Evolutionary conservation across 2,113 vertebrate species (phyloP).

Genomic region (Eolophus roseicapilla): DNA sequence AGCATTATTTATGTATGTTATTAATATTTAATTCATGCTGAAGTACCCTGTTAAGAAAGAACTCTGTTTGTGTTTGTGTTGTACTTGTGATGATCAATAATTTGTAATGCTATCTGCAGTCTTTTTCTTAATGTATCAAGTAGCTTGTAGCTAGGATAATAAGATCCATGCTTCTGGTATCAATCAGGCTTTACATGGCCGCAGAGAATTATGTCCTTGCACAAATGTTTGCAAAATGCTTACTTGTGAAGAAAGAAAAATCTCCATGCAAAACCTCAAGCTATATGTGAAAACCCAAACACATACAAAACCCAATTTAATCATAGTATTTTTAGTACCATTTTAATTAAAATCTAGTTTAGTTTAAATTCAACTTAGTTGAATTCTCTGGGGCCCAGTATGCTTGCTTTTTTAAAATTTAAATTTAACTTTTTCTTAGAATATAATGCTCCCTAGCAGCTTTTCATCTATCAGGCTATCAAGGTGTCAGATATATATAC

Average conservation of each 20-base stretch:
- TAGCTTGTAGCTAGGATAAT: neutral
- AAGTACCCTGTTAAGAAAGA: neutral
- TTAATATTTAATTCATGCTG: neutral
- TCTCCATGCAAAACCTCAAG: neutral
- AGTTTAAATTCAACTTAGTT: neutral
- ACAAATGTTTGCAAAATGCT: neutral
- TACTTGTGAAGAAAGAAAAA: neutral
- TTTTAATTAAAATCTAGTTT: neutral
- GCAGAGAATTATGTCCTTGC: neutral
- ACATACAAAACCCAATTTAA: neutral
- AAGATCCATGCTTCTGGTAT: neutral
- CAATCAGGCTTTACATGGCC: neutral
- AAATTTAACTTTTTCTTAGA: neutral
- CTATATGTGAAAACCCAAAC: neutral
- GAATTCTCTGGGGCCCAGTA: neutral
- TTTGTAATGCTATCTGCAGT: neutral
- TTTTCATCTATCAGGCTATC: neutral
- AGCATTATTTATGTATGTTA: neutral
- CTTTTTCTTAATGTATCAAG: neutral
- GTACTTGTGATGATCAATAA: neutral
- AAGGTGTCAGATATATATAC: neutral
- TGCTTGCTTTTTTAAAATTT: neutral
- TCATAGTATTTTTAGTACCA: accelerated
- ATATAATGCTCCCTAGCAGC: neutral
- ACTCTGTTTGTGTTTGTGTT: neutral